Conservation (phyloP, 1,140 invertebrate genomes). For the Copidosoma floridanum region DNA sequence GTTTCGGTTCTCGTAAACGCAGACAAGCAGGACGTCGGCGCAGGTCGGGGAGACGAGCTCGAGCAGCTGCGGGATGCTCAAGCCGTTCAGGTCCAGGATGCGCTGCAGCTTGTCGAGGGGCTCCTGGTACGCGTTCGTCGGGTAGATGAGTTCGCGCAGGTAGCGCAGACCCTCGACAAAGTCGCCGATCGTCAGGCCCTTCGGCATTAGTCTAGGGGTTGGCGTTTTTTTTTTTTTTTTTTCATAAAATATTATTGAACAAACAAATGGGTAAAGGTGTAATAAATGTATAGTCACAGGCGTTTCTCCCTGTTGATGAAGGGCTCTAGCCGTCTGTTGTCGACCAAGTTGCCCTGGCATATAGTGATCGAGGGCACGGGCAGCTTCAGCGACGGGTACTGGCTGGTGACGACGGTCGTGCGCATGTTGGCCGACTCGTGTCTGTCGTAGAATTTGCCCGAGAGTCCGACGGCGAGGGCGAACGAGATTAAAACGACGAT, state of each 20-base stretch:
- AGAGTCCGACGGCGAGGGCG: slow-evolving; percentile 25
- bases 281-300: slow-evolving; percentile 9
- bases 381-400: slow-evolving; percentile 31
- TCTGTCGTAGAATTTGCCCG: slow-evolving; percentile 35
- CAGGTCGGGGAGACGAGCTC: slow-evolving; percentile 28
- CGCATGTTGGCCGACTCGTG: slow-evolving; percentile 36
- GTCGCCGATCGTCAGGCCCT: slow-evolving; percentile 4
- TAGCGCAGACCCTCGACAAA: slow-evolving; percentile 25
- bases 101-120: slow-evolving; percentile 24
- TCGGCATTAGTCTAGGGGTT: slow-evolving; percentile 21
- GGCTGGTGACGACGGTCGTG: slow-evolving; percentile 31
- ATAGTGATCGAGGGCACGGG: slow-evolving; percentile 32
- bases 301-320: slow-evolving; percentile 20
- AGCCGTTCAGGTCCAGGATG: slow-evolving; percentile 25
- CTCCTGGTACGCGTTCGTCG: slow-evolving; percentile 13
- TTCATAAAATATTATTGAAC: neutral
- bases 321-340: slow-evolving; percentile 15
- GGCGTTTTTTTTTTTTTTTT: too few relatives aligned
- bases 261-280: neutral
- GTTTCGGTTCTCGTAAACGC: slow-evolving; percentile 20
- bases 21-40: slow-evolving; percentile 27
- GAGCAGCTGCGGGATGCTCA: slow-evolving; percentile 24
- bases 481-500: slow-evolving; percentile 32
- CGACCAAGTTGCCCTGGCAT: slow-evolving; percentile 28
- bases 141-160: slow-evolving; percentile 25